A percentile compares a stretch with the other conserved stretches of the same genome.
Conservation (phyloP, 2,888 invertebrate species). For the Trichogramma dendrolimi region DNA sequence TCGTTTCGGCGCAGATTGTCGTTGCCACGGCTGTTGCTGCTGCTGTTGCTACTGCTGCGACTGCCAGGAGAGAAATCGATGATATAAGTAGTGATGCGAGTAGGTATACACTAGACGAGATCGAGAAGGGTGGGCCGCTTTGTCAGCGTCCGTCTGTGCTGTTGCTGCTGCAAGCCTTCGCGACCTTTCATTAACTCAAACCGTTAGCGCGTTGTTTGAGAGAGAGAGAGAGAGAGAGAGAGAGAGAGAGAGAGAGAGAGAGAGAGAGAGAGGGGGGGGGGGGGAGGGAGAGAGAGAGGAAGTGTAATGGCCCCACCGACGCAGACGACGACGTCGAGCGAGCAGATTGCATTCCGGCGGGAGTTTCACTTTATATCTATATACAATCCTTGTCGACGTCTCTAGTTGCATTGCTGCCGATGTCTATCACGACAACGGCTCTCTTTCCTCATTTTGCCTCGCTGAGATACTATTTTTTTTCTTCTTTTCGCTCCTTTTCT, state of each 20-base stretch:
- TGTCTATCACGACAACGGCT: too few relatives aligned
- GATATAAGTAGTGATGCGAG: too few relatives aligned
- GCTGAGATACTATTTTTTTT: background rate
- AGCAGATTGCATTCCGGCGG: background rate
- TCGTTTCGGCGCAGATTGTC: too few relatives aligned
- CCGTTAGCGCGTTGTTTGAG: conserved; percentile 15
- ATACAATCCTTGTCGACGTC: too few relatives aligned
- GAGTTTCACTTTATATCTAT: too few relatives aligned
- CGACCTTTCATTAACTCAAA: conserved; percentile 43
- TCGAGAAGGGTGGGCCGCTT: conserved; percentile 21
- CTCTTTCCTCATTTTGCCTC: background rate
- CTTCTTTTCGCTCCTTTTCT: background rate
- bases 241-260: background rate
- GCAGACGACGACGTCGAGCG: background rate
- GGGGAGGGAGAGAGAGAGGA: too few relatives aligned
- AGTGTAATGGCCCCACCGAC: too few relatives aligned
- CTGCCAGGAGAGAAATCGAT: background rate
- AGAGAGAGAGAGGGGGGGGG: too few relatives aligned
- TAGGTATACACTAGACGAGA: too few relatives aligned
- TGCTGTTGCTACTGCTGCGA: background rate
- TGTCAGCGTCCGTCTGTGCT: conserved; percentile 29
- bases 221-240: background rate
- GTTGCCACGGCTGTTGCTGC: background rate
- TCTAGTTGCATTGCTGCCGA: too few relatives aligned
- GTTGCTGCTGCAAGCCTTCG: background rate